Base-by-base conservation (phyloP, 2,888 invertebrate species). In the Meiosimyza platycephala region DNA sequence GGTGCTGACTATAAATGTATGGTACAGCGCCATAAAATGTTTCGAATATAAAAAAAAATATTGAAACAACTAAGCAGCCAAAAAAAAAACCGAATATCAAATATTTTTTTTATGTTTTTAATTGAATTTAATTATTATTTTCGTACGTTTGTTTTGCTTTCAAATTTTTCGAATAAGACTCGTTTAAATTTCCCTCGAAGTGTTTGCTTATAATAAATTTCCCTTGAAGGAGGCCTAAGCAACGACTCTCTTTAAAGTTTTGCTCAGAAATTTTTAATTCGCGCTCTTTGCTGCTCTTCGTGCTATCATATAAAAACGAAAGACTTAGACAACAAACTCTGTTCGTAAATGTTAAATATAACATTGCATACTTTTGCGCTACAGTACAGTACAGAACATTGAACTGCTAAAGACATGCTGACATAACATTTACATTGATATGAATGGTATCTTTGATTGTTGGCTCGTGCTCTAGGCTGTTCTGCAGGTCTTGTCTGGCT, bases 271-370 rank as follows among this genome's bases (percentile, higher is more conserved):
- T 50, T 6, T 16, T 47, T 6, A 63, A 63, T 15, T 13, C 4
- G 9, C 28, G 18, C 22, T 28, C 64, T 64, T 47, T 3, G 16
- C 40, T 62, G 33, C 2, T 62, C 18, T 64, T 64, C 50, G 13
- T 28, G 28, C 9, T 40, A 15, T 5, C 4, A 18, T 51, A 0
- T 50, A 1, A 9, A 69, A 75, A 16, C 68, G 48, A 76, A 76
- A 74, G 75, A 75, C 74, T 74, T 57, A 71, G 62, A 71, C 67
- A 64, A 68, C 71, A 57, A 64, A 73, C 57, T 12, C 1, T 5
- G 12, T 18, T 47, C 1, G n/a, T 22, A n/a, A 48, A 13, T 18
- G 12, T 16, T 63, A 2, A 16, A 40, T 5, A 11, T 47, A 16
- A 9, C 7, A 3, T 1, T 50, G 64, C 51, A 64, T 64, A 64